Evolutionary conservation across 1,140 invertebrate species (phyloP), one percentile per base, ranked within the genome.

Genomic region (Mylabris phalerata): DNA sequence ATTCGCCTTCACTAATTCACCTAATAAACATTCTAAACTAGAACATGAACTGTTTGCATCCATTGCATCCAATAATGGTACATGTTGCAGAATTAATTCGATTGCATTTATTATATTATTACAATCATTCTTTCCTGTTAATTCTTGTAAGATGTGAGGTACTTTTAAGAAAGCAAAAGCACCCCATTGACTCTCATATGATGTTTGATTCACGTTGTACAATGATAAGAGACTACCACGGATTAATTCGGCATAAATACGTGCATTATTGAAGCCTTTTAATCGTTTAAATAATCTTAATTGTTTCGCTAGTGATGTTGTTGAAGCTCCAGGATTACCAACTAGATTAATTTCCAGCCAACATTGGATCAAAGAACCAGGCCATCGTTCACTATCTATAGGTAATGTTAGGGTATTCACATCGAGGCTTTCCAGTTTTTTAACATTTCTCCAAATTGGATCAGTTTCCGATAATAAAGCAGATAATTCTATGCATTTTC

Each of bases 101-200:
- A 97, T 82, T 0, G 89, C 89, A 73, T 87, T 84, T 26, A 90
- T 80, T 41, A 95, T 59, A 63, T 60, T 66, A 7, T 46, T 52
- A 43, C 48, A 56, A 48, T 70, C 65, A 61, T 65, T 80, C 49
- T 79, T 72, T 3, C 76, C 76, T n/a, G 88, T 82, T 9, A 92
- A 68, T 61, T 88, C 84, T 54, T 84, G 83, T 9, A 92, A 78
- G 52, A 91, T 84, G 66, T 88, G 82, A 3, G 90, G 90, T 51
- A 96, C 80, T 78, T 95, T 95, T 0, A 97, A 78, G 73, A 95
- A 95, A 9, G 88, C 92, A 71, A 96, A 95, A 13, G 92, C 92
- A 19, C 90, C 90, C 92, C 93, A 97, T 67, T 93, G 85, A 2
- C 92, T 85, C 65, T 94, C 91, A 51, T 81, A 79, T 10, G 81